Percentiles rank a stretch among this genome's conserved stretches.
These are phyloP conservation scores for Nemotelus pantherinus DNA, from an alignment of 2,888 invertebrate species.

Conservation along the genomic window DNA sequence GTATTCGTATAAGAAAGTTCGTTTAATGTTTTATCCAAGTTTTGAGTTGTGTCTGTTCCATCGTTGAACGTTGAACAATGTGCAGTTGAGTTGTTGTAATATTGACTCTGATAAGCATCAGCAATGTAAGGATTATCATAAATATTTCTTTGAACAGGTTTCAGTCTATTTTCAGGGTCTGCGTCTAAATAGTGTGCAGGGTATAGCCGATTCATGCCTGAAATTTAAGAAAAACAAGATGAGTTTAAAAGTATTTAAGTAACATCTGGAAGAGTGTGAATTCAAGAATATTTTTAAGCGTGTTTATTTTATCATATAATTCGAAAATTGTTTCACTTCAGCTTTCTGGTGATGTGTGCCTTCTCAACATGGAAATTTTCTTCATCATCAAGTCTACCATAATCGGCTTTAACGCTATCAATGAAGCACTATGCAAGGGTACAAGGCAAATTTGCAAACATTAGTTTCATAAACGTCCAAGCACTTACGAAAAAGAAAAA, in stretches of 20 bases:
- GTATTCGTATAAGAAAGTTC: conserved; percentile 61
- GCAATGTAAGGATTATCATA: conserved; percentile 66
- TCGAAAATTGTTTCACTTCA: too few species aligned
- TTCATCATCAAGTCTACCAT: too few species aligned
- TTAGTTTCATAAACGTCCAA: too few species aligned
- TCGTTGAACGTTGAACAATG: conserved; percentile 68
- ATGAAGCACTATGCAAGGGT: too few species aligned
- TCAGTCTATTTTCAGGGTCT: conserved; percentile 73
- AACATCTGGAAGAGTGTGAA: too few species aligned
- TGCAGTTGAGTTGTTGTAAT: conserved; percentile 43
- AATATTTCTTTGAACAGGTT: conserved; percentile 70
- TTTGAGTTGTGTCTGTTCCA: conserved; percentile 68
- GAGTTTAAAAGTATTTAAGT: neutral
- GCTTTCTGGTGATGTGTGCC: too few species aligned
- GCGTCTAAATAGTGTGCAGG: conserved; percentile 81
- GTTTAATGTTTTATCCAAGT: conserved; percentile 77
- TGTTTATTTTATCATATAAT: too few species aligned
- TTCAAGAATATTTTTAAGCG: too few species aligned
- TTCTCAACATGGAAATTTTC: too few species aligned
- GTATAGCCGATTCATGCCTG: conserved; percentile 84
- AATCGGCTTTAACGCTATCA: too few species aligned
- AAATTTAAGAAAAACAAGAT: conserved; percentile 56
- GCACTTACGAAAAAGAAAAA: too few species aligned
- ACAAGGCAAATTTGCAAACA: too few species aligned
- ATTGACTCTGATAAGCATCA: conserved; percentile 58